phyloP scores from a whole-genome alignment of 2,888 invertebrate genomes.

The Eupithecia vulgata region DNA sequence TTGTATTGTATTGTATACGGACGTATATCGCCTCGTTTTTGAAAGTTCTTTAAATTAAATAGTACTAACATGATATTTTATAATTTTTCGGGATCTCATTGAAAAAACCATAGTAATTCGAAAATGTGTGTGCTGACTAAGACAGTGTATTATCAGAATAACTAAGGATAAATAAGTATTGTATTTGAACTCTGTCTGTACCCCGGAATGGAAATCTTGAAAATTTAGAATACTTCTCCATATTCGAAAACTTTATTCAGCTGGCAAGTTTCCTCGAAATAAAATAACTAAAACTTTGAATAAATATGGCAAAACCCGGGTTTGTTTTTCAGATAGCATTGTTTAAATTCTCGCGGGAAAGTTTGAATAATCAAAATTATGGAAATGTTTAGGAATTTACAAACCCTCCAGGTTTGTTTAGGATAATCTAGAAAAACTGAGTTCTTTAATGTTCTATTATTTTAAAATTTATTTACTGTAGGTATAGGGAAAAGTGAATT shows the following conservation, averaged over 20 bases:
- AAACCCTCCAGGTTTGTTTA: slow-evolving; percentile 23
- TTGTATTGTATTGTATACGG: too few relatives aligned
- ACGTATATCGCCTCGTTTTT: too few relatives aligned
- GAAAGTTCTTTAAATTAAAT: too few relatives aligned
- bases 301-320: slow-evolving; percentile 36
- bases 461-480: background rate
- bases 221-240: slow-evolving; percentile 28
- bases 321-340: slow-evolving; percentile 38
- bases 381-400: slow-evolving; percentile 16
- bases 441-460: background rate
- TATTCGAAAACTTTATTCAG: slow-evolving; percentile 38
- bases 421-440: slow-evolving; percentile 33
- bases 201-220: slow-evolving; percentile 24
- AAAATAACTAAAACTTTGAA: slow-evolving; percentile 39
- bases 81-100: too few relatives aligned
- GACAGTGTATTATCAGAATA: background rate
- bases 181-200: background rate
- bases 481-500: too few relatives aligned
- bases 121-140: background rate
- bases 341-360: slow-evolving; percentile 25
- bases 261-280: slow-evolving; percentile 30
- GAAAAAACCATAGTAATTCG: too few relatives aligned
- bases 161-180: background rate
- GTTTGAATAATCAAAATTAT: slow-evolving; percentile 28
- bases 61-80: too few relatives aligned